A percentile compares a stretch with the other conserved stretches of the same genome.
Conservation (phyloP, 2,888 invertebrate species). For the Linnaemya vulpina region DNA sequence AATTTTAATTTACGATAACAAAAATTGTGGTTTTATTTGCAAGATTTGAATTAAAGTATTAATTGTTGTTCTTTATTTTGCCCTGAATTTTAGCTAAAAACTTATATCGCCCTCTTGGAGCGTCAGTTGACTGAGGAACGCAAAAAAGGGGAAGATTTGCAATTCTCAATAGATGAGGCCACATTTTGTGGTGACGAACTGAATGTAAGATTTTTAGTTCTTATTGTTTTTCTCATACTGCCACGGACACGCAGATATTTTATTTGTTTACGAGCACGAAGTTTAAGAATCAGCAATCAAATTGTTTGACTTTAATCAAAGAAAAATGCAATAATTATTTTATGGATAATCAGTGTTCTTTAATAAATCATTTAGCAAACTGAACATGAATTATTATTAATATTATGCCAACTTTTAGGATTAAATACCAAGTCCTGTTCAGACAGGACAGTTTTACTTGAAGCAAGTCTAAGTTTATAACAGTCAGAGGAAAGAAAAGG, state of each 20-base stretch:
- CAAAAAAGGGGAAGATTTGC: constrained; percentile 93
- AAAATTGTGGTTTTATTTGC: constrained; percentile 73
- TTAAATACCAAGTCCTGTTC: too few relatives aligned
- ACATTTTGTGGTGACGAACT: constrained; percentile 94
- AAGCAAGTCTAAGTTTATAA: too few relatives aligned
- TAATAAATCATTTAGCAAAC: too few relatives aligned
- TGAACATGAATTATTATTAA: too few relatives aligned
- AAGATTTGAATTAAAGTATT: constrained; percentile 35
- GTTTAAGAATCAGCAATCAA: too few relatives aligned
- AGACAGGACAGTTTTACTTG: too few relatives aligned
- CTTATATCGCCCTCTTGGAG: constrained; percentile 85
- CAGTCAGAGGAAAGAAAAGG: too few relatives aligned
- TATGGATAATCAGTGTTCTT: too few relatives aligned
- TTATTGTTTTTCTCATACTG: neutral
- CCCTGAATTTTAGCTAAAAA: constrained; percentile 82
- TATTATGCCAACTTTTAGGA: too few relatives aligned
- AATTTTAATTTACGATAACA: constrained; percentile 68
- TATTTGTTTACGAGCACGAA: neutral
- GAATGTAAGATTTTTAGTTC: constrained; percentile 86
- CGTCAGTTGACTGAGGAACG: constrained; percentile 89
- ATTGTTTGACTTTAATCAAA: too few relatives aligned
- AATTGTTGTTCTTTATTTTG: constrained; percentile 63
- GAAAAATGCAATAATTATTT: too few relatives aligned
- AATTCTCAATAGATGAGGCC: constrained; percentile 96
- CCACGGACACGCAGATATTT: constrained; percentile 67